Conservation (phyloP, 1,140 invertebrate genomes). For the Drosophila varians region DNA sequence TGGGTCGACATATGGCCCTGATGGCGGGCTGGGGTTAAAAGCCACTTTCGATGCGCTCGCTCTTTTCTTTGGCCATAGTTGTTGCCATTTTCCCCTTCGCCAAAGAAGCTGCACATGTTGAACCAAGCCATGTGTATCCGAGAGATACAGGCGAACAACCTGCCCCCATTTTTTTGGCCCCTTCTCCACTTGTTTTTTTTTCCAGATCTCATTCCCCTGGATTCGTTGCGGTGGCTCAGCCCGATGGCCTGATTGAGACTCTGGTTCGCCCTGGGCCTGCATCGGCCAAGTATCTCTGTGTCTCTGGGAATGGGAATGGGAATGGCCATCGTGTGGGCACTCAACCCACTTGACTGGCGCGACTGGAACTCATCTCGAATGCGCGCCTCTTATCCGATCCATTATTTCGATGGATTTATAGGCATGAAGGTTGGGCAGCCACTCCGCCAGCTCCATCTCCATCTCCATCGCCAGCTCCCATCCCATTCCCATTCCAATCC, state of each 20-base stretch:
- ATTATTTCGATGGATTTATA: conserved; percentile 76
- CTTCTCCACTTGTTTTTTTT: conserved; percentile 1
- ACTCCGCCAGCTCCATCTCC: conserved; percentile 5
- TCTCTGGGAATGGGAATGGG: too few species aligned
- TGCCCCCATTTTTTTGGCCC: conserved; percentile 16
- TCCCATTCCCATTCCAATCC: conserved; percentile 7
- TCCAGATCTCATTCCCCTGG: conserved; percentile 13
- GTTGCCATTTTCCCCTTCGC: conserved; percentile 15
- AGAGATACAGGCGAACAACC: conserved; percentile 34
- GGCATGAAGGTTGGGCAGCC: conserved; percentile 54
- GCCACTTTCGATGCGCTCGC: conserved; percentile 54
- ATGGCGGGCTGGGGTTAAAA: conserved; percentile 50
- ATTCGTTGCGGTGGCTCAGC: conserved; percentile 52
- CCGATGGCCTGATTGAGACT: conserved; percentile 39
- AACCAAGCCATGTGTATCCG: conserved; percentile 51
- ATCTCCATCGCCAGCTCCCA: conserved; percentile 1
- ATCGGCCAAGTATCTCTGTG: conserved; percentile 23
- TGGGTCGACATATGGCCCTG: conserved; percentile 42
- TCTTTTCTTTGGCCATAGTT: conserved; percentile 39
- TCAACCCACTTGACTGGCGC: conserved; percentile 31
- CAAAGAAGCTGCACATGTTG: conserved; percentile 51
- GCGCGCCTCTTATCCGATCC: conserved; percentile 73
- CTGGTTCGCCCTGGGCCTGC: not conserved
- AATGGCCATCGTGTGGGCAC: conserved; percentile 49
- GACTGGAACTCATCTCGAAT: conserved; percentile 59